Percentiles rank a stretch among this genome's conserved stretches.
These are phyloP conservation scores for Vidua macroura DNA, from an alignment of 2,113 vertebrate genomes.

Conservation along the genomic window DNA sequence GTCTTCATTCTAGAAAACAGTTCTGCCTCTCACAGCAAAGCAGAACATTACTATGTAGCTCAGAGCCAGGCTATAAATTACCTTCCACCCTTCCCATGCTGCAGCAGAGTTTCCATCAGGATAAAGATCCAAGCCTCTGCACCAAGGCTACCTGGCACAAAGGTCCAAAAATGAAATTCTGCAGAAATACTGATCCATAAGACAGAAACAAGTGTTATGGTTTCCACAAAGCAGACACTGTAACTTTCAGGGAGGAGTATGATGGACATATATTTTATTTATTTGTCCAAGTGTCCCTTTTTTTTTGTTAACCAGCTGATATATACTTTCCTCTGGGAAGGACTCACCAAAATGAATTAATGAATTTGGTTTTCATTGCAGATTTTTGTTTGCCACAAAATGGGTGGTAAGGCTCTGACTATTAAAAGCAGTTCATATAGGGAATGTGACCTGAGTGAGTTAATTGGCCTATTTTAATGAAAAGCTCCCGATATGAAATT, in stretches of 20 bases:
- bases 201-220: not conserved
- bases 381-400: slow-evolving; percentile 32
- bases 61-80: not conserved
- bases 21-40: not conserved
- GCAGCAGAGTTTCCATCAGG: not conserved
- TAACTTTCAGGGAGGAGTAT: not conserved
- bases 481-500: slow-evolving; percentile 43
- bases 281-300: not conserved
- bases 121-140: not conserved
- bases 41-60: not conserved
- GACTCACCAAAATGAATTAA: not conserved
- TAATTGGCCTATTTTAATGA: slow-evolving; percentile 43
- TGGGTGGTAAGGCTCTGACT: not conserved
- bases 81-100: not conserved
- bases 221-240: not conserved
- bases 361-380: not conserved
- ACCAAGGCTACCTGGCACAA: not conserved
- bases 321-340: not conserved
- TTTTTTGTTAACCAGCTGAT: not conserved
- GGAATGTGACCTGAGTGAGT: slow-evolving; percentile 17
- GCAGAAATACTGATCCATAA: not conserved
- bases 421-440: slow-evolving; percentile 36
- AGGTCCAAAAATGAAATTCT: not conserved
- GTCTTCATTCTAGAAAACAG: not conserved
- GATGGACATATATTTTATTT: not conserved